Conservation (phyloP, 1,140 invertebrate species). For the Parapsyche elsis region DNA sequence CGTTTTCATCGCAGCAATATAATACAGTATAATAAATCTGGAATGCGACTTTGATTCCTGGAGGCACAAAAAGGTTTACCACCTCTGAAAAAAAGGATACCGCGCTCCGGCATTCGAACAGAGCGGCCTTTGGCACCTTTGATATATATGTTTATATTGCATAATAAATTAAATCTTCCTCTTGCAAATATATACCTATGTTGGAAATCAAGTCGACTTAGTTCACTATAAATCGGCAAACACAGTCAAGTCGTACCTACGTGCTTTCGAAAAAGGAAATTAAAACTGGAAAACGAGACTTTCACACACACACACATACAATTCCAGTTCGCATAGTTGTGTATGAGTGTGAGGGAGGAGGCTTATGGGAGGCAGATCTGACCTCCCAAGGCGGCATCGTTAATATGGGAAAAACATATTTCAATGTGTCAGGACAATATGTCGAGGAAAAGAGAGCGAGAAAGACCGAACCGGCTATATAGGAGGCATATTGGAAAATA, state of each 20-base stretch:
- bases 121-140: background rate
- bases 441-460: slow-evolving; percentile 37
- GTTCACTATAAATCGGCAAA: too few species aligned
- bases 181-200: background rate
- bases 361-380: background rate
- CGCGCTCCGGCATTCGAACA: too few species aligned
- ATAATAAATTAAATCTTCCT: background rate
- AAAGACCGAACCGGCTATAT: slow-evolving; percentile 9
- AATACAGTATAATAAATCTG: background rate
- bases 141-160: background rate
- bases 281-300: slow-evolving; percentile 43
- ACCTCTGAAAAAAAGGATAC: too few species aligned
- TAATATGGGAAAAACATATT: slow-evolving; percentile 56
- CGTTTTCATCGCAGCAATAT: slow-evolving; percentile 2
- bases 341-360: background rate
- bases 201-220: background rate
- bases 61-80: background rate
- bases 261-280: slow-evolving; percentile 50
- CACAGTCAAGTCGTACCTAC: slow-evolving; percentile 23
- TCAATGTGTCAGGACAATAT: slow-evolving; percentile 55
- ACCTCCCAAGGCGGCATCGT: slow-evolving; percentile 46
- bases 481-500: slow-evolving; percentile 46
- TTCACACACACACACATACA: background rate
- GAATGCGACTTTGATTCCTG: background rate
- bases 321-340: background rate